Evolutionary conservation across 1,140 invertebrate species (phyloP).

Genomic region (Eubasilissa regina): DNA sequence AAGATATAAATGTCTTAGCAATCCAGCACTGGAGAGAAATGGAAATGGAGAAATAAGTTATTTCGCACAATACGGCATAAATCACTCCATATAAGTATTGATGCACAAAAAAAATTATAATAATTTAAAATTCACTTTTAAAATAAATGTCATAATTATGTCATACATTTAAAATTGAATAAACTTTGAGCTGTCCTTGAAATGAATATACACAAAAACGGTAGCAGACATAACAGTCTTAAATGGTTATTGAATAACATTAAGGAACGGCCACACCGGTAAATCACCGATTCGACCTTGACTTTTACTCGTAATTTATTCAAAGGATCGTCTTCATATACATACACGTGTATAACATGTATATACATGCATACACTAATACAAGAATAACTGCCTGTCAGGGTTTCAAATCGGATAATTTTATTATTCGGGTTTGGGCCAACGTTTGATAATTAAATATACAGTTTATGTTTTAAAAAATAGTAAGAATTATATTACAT

Average conservation of each 20-base stretch:
- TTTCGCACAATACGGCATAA: too few relatives aligned
- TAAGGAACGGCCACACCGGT: constrained; percentile 19
- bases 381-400: background rate
- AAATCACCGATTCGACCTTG: constrained; percentile 13
- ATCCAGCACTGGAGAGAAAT: too few relatives aligned
- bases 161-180: background rate
- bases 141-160: background rate
- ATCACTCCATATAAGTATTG: too few relatives aligned
- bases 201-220: background rate
- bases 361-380: background rate
- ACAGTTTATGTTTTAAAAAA: too few relatives aligned
- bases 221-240: background rate
- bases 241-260: constrained; percentile 6
- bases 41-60: too few relatives aligned
- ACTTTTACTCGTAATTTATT: constrained; percentile 12
- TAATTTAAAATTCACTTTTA: background rate
- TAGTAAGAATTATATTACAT: too few relatives aligned
- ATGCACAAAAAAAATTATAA: too few relatives aligned
- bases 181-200: background rate
- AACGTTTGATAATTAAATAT: too few relatives aligned
- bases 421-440: too few relatives aligned
- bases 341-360: background rate
- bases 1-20: too few relatives aligned
- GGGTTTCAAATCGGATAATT: too few relatives aligned
- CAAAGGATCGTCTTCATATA: constrained; percentile 9